Conservation (phyloP, 2,113 vertebrate species). For the Talpa occidentalis region DNA sequence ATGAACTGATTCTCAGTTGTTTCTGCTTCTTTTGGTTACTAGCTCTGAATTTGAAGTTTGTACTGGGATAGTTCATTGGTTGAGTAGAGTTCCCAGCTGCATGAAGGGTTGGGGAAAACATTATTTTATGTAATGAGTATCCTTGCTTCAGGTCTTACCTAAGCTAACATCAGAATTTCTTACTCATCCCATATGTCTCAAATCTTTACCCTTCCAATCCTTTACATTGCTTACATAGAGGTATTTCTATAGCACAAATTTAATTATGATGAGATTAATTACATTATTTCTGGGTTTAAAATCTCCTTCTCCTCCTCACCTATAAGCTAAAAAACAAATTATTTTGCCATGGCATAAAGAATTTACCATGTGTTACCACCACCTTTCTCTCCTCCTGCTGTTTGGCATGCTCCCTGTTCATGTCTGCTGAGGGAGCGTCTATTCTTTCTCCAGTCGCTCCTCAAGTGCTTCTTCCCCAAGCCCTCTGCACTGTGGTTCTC, state of each 20-base stretch:
- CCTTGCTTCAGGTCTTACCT: background rate
- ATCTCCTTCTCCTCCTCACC: background rate
- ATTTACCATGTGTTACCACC: background rate
- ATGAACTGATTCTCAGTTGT: background rate
- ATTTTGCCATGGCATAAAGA: background rate
- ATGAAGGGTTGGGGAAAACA: background rate
- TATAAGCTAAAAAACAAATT: background rate
- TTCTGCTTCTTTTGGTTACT: background rate
- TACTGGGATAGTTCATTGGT: too few relatives aligned
- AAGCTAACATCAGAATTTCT: background rate
- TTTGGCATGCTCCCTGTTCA: background rate
- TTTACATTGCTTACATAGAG: background rate
- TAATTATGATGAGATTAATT: conserved; percentile 5
- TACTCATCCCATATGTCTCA: background rate
- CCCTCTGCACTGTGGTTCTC: background rate
- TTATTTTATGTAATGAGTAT: background rate
- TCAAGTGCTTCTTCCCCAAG: background rate
- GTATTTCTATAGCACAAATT: background rate
- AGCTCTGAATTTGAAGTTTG: background rate
- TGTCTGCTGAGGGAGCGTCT: background rate
- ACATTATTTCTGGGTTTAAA: background rate
- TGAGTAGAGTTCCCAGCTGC: background rate
- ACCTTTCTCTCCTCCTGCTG: background rate
- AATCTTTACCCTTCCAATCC: background rate
- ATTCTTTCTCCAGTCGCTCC: background rate